phyloP scores from a whole-genome alignment of 2,113 vertebrate genomes.

The Manacus vitellinus region DNA sequence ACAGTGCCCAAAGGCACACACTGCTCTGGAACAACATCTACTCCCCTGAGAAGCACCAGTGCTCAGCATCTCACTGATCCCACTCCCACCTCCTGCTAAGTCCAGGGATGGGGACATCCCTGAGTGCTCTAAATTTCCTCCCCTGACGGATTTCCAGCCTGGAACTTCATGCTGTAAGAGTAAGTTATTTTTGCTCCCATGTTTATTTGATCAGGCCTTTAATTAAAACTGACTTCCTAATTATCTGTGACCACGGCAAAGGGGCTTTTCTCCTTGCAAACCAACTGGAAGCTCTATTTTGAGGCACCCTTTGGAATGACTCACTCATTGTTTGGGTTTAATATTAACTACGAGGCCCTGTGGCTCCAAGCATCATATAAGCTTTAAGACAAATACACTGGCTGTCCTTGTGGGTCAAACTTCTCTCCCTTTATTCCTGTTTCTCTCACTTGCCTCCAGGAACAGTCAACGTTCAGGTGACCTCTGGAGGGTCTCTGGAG shows the following conservation, averaged over 20 bases:
- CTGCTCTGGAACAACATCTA: neutral
- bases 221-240: constrained; percentile 40
- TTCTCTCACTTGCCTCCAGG: neutral
- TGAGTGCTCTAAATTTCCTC: neutral
- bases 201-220: neutral
- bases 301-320: neutral
- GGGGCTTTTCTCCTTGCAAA: neutral
- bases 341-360: neutral
- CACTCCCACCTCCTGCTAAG: rapidly evolving
- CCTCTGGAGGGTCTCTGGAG: neutral
- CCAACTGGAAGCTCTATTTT: neutral
- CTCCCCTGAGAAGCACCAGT: rapidly evolving
- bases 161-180: rapidly evolving
- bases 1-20: rapidly evolving
- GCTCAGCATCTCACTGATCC: neutral
- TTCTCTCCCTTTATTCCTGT: neutral
- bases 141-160: neutral
- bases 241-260: neutral
- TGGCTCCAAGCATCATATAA: neutral
- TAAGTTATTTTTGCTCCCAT: neutral
- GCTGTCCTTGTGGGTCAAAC: neutral
- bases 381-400: neutral
- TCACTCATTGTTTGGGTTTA: neutral
- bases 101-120: neutral
- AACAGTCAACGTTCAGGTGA: neutral